phyloP scores from a whole-genome alignment of 2,888 invertebrate species.

The Chironomus tentans region DNA sequence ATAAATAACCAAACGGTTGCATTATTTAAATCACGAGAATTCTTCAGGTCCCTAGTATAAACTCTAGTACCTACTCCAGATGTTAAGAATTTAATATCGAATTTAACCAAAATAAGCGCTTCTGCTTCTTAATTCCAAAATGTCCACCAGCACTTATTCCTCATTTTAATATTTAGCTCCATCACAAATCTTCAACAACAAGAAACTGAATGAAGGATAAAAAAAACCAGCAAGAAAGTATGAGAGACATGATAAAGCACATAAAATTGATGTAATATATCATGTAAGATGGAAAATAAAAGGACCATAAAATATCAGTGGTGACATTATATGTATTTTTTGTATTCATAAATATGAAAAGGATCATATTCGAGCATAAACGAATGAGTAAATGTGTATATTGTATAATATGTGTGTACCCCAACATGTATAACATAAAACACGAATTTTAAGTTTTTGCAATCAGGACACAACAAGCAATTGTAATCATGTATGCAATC shows the following conservation, averaged over 20 bases:
- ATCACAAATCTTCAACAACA: not conserved
- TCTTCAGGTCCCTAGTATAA: too few relatives aligned
- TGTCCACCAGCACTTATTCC: not conserved
- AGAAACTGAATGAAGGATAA: not conserved
- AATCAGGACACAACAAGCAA: slow-evolving; percentile 6
- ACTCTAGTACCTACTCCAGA: too few relatives aligned
- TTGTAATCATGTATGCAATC: slow-evolving; percentile 2
- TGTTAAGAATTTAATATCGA: too few relatives aligned
- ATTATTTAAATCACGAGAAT: too few relatives aligned
- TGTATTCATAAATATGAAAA: not conserved
- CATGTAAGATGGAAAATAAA: slow-evolving; percentile 25
- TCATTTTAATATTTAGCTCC: not conserved
- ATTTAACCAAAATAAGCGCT: too few relatives aligned
- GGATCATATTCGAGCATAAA: not conserved
- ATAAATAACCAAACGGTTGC: too few relatives aligned
- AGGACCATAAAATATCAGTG: slow-evolving; percentile 24
- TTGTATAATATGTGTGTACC: not conserved
- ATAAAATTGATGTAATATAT: slow-evolving; percentile 27
- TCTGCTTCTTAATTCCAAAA: not conserved
- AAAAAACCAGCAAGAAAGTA: not conserved
- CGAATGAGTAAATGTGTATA: not conserved
- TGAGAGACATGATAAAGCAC: slow-evolving; percentile 22
- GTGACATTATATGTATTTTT: slow-evolving; percentile 15
- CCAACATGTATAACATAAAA: not conserved
- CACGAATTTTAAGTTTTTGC: slow-evolving; percentile 5